These are phyloP conservation scores for Philantomba maxwellii DNA, from an alignment of 2,113 vertebrate species.

Conservation along the genomic window DNA sequence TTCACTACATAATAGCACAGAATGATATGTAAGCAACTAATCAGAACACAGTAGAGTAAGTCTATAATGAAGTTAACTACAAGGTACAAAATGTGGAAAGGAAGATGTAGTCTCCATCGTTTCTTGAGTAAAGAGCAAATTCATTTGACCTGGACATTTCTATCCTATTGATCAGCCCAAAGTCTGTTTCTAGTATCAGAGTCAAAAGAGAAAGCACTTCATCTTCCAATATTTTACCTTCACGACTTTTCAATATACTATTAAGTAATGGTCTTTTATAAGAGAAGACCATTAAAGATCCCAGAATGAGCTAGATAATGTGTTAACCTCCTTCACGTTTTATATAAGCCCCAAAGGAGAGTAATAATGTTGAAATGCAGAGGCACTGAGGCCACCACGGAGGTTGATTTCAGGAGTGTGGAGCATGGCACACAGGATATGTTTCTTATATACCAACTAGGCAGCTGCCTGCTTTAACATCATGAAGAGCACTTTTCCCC, in stretches of 20 bases:
- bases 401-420: neutral
- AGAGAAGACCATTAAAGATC: neutral
- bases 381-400: neutral
- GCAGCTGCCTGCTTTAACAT: neutral
- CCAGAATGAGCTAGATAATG: neutral
- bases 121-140: neutral
- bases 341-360: neutral
- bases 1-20: neutral
- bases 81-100: neutral
- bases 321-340: neutral
- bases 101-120: neutral
- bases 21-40: constrained; percentile 8
- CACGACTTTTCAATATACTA: neutral
- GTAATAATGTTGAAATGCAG: neutral
- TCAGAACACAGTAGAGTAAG: neutral
- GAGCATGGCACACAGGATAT: neutral
- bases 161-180: neutral
- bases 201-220: neutral
- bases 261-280: neutral
- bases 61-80: constrained; percentile 11
- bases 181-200: neutral
- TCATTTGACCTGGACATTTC: neutral
- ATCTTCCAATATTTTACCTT: neutral
- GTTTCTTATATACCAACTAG: neutral
- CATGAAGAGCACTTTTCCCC: neutral